phyloP scores from a whole-genome alignment of 2,797 vertebrate genomes.

The Netta rufina region DNA sequence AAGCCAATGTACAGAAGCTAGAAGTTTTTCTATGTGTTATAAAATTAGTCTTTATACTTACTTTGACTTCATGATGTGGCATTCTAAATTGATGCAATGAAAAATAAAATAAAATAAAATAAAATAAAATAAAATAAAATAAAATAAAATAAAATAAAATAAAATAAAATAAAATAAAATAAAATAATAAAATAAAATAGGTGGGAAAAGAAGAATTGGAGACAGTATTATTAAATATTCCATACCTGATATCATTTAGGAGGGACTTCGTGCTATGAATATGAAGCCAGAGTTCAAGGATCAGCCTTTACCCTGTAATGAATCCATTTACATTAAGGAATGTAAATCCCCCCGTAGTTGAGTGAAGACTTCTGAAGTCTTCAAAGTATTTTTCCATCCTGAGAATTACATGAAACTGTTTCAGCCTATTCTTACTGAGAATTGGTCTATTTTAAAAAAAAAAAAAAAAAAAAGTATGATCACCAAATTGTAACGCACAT shows the following conservation, averaged over 20 bases:
- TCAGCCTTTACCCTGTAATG: neutral
- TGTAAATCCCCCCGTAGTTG: neutral
- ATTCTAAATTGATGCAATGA: neutral
- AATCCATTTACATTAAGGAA: neutral
- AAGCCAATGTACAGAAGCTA: neutral
- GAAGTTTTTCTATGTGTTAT: neutral
- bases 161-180: neutral
- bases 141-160: too few species aligned
- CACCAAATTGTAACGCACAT: neutral
- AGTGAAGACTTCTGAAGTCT: neutral
- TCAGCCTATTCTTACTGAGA: neutral
- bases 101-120: neutral
- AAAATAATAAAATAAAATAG: neutral
- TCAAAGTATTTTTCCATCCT: neutral
- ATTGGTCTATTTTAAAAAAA: neutral
- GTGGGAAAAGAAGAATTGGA: neutral
- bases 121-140: too few species aligned
- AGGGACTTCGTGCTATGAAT: neutral
- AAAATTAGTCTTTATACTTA: neutral
- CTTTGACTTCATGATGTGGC: neutral
- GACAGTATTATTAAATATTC: neutral
- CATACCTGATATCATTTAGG: neutral
- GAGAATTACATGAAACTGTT: neutral
- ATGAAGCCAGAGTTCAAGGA: neutral
- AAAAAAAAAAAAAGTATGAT: neutral